Percentiles rank a stretch among this genome's conserved stretches.
Conservation (phyloP, 1,140 invertebrate genomes). For the Pantala flavescens region DNA sequence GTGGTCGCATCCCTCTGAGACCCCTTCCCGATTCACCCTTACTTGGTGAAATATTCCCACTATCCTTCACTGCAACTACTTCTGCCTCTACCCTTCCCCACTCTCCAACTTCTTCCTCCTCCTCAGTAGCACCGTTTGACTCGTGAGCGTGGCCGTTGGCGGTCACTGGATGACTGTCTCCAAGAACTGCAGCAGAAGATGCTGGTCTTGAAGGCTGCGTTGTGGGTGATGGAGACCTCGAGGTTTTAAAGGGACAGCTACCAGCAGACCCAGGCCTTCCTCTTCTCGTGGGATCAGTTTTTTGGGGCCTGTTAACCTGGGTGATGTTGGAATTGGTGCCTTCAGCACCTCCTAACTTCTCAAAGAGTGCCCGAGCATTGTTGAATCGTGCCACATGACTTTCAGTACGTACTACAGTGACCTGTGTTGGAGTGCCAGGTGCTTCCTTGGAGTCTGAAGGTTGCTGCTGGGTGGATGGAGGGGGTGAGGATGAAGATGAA, state of each 20-base stretch:
- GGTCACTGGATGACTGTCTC: not conserved
- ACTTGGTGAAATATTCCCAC: not conserved
- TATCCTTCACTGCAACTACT: not conserved
- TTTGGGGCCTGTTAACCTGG: not conserved
- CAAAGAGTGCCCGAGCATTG: slow-evolving; percentile 83
- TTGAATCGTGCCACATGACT: slow-evolving; percentile 84
- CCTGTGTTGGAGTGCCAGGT: slow-evolving; percentile 40
- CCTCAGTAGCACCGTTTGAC: not conserved
- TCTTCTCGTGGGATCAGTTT: not conserved
- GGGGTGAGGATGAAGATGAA: slow-evolving; percentile 26
- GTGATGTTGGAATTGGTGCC: too few species aligned
- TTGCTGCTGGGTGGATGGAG: slow-evolving; percentile 34
- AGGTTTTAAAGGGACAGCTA: not conserved
- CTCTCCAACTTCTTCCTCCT: not conserved
- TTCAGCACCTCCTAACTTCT: slow-evolving; percentile 66
- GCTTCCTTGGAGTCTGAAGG: slow-evolving; percentile 20
- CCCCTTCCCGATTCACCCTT: not conserved
- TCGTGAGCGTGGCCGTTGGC: not conserved
- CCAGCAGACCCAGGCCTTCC: not conserved
- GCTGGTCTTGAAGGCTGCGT: not conserved
- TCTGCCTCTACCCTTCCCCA: not conserved
- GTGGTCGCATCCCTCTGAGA: not conserved
- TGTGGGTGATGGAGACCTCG: not conserved
- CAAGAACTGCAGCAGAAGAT: not conserved
- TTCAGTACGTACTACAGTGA: slow-evolving; percentile 73